A percentile compares a stretch with the other conserved stretches of the same genome.
Conservation (phyloP, 2,797 vertebrate species). For the Hafferia zeledoni region DNA sequence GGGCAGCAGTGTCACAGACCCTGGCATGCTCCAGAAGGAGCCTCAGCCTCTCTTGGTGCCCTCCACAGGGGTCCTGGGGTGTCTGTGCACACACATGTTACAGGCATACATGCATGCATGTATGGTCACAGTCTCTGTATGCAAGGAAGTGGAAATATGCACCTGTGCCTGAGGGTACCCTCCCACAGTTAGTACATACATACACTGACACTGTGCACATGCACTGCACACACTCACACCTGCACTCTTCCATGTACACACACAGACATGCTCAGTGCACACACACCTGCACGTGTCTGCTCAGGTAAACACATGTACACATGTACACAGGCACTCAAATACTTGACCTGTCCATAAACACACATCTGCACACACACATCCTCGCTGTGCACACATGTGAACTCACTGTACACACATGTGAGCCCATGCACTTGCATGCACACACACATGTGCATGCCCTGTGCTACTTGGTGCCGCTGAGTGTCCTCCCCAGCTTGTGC, state of each 20-base stretch:
- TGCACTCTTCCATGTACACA: fast-evolving
- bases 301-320: fast-evolving
- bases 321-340: not conserved
- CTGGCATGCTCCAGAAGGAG: fast-evolving
- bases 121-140: not conserved
- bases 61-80: fast-evolving
- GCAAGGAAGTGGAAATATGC: not conserved
- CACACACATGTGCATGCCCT: fast-evolving
- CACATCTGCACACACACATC: not conserved
- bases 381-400: fast-evolving
- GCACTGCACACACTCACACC: not conserved
- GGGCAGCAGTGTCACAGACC: not conserved
- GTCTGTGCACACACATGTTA: not conserved
- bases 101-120: fast-evolving
- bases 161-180: fast-evolving
- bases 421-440: fast-evolving
- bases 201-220: fast-evolving
- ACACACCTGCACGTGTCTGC: fast-evolving
- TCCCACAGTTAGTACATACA: fast-evolving
- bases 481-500: not conserved
- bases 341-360: not conserved
- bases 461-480: not conserved
- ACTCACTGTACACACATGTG: fast-evolving
- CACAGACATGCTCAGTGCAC: not conserved
- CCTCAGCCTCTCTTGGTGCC: not conserved